A percentile compares a stretch with the other conserved stretches of the same genome.
phyloP scores from a whole-genome alignment of 2,113 vertebrate genomes.

The Tretioscincus oriximinensis region DNA sequence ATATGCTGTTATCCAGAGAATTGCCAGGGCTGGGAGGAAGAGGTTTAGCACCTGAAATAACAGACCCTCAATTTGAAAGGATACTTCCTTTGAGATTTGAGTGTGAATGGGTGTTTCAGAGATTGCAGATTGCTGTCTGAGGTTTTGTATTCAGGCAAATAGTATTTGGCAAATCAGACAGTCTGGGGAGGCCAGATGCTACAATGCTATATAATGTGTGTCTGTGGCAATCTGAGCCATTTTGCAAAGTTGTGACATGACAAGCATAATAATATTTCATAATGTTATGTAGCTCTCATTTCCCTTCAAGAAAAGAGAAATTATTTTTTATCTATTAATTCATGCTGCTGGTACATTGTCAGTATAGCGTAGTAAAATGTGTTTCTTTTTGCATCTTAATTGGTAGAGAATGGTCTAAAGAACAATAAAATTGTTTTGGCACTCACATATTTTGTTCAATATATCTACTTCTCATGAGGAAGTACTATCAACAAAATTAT shows the following conservation, averaged over 20 bases:
- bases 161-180: slow-evolving; percentile 25
- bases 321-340: not conserved
- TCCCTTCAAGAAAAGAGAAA: not conserved
- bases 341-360: not conserved
- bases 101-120: slow-evolving; percentile 37
- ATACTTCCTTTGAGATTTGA: slow-evolving; percentile 19
- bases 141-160: slow-evolving; percentile 29
- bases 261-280: slow-evolving; percentile 25
- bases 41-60: slow-evolving; percentile 19
- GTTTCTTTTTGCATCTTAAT: slow-evolving; percentile 3
- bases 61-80: not conserved
- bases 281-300: slow-evolving; percentile 2
- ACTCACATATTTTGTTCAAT: not conserved
- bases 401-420: not conserved
- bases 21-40: not conserved
- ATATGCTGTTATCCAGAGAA: slow-evolving; percentile 24
- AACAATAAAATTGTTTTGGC: not conserved
- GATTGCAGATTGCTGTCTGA: slow-evolving; percentile 34
- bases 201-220: not conserved
- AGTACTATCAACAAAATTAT: too few species aligned
- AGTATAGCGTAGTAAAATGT: not conserved
- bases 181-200: not conserved
- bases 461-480: not conserved
- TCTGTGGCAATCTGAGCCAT: slow-evolving; percentile 4
- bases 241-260: slow-evolving; percentile 29